Percentiles rank a stretch among this genome's conserved stretches.
Conservation (phyloP, 2,888 invertebrate species). For the Brachyopa scutellaris region DNA sequence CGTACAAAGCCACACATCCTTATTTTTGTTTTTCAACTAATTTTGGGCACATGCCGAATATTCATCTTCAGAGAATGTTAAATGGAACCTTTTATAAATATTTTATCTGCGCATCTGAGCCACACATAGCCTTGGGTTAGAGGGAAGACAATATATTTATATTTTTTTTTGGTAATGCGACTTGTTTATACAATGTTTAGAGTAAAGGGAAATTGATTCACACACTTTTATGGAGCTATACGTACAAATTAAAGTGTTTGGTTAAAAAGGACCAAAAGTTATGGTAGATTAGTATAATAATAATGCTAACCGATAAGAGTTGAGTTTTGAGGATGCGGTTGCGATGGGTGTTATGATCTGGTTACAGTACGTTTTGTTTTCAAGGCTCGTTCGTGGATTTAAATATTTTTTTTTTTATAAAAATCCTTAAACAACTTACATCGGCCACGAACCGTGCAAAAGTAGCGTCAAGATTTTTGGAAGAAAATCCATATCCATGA, state of each 20-base stretch:
- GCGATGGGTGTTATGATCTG: background rate
- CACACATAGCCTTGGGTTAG: background rate
- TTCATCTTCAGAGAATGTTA: slow-evolving; percentile 7
- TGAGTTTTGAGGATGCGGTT: background rate
- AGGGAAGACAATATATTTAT: background rate
- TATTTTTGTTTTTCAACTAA: slow-evolving; percentile 25
- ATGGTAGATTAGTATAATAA: background rate
- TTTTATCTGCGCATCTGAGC: slow-evolving; percentile 20
- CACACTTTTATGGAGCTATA: background rate
- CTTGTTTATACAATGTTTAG: background rate
- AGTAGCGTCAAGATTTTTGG: too few species aligned
- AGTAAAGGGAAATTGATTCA: slow-evolving; percentile 4
- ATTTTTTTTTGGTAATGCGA: background rate
- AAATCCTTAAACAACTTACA: too few species aligned
- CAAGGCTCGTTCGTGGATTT: too few species aligned
- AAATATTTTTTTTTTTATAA: too few species aligned
- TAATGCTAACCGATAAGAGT: background rate
- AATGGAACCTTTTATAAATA: slow-evolving; percentile 29
- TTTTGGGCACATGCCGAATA: slow-evolving; percentile 19
- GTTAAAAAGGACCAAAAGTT: background rate
- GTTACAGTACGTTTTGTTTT: too few species aligned
- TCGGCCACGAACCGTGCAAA: too few species aligned
- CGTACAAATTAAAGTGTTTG: background rate
- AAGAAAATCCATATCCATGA: too few species aligned
- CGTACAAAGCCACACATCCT: background rate